Percentiles rank a stretch among this genome's conserved stretches.
These are phyloP conservation scores for Brienomyrus brachyistius DNA, from an alignment of 2,113 vertebrate genomes.

Conservation along the genomic window DNA sequence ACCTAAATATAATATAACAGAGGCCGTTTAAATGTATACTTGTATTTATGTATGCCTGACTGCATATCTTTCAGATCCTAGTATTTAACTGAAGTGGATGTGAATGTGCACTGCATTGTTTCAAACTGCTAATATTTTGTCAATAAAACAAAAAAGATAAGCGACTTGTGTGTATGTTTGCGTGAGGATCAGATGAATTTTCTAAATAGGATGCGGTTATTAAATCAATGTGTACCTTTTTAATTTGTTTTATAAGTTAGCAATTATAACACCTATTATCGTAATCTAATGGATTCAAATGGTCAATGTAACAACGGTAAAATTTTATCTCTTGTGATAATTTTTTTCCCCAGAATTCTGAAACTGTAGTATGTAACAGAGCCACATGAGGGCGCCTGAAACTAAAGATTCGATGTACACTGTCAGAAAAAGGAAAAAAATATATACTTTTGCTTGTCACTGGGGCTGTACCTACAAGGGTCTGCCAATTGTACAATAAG, in stretches of 20 bases:
- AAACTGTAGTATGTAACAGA: not conserved
- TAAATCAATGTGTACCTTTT: not conserved
- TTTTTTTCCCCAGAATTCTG: not conserved
- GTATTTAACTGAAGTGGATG: not conserved
- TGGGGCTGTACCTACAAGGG: no score
- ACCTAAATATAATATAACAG: not conserved
- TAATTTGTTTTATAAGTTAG: not conserved
- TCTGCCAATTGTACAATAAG: no score
- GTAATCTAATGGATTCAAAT: not conserved
- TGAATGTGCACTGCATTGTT: not conserved
- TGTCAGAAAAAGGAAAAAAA: no score
- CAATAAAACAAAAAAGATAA: constrained; percentile 12
- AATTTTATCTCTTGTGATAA: not conserved
- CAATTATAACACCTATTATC: not conserved
- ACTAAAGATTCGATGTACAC: not conserved
- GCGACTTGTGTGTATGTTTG: not conserved
- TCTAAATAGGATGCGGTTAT: not conserved
- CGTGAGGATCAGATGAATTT: not conserved
- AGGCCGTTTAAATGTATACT: not conserved
- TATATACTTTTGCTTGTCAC: no score
- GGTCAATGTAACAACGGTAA: not conserved
- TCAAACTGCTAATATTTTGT: constrained; percentile 21
- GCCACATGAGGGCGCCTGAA: not conserved
- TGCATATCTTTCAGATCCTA: not conserved
- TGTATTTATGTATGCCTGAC: not conserved